Evolutionary conservation across 2,888 invertebrate genomes (phyloP).

Genomic region (Punctoribates punctum): DNA sequence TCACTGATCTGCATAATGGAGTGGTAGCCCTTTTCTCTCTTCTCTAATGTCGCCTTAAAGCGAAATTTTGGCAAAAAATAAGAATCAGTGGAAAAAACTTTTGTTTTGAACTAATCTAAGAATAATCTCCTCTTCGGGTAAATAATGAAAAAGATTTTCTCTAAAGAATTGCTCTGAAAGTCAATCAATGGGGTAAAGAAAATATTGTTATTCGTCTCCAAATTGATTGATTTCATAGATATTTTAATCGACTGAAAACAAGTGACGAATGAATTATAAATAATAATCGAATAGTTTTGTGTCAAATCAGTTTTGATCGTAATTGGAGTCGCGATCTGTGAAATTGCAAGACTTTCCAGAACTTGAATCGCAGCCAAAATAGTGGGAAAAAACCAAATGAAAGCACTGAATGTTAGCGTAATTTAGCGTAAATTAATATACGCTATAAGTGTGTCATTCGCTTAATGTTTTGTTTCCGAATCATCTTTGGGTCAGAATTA

Average conservation of each 20-base stretch:
- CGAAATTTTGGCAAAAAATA: neutral
- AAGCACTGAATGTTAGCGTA: too few species aligned
- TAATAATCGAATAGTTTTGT: neutral
- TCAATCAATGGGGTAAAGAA: conserved; percentile 3
- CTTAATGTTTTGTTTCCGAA: neutral
- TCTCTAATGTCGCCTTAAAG: conserved; percentile 61
- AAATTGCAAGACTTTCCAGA: neutral
- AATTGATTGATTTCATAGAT: conserved; percentile 5
- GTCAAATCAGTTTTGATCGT: conserved; percentile 19
- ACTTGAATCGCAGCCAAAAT: conserved; percentile 5
- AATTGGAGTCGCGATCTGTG: conserved; percentile 13
- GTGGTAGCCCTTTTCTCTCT: conserved; percentile 83
- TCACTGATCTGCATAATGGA: conserved; percentile 87
- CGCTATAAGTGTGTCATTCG: neutral
- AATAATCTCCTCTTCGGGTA: neutral
- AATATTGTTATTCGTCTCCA: conserved; percentile 1
- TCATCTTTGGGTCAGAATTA: neutral
- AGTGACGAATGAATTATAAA: conserved; percentile 18
- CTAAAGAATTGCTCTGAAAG: neutral
- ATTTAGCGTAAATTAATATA: too few species aligned
- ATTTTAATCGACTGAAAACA: conserved; percentile 4
- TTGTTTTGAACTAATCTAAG: neutral
- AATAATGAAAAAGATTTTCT: neutral
- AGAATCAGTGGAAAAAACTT: neutral
- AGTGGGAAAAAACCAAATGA: neutral